These are phyloP conservation scores for Agriopis aurantiaria DNA, from an alignment of 2,888 invertebrate species.

Conservation along the genomic window DNA sequence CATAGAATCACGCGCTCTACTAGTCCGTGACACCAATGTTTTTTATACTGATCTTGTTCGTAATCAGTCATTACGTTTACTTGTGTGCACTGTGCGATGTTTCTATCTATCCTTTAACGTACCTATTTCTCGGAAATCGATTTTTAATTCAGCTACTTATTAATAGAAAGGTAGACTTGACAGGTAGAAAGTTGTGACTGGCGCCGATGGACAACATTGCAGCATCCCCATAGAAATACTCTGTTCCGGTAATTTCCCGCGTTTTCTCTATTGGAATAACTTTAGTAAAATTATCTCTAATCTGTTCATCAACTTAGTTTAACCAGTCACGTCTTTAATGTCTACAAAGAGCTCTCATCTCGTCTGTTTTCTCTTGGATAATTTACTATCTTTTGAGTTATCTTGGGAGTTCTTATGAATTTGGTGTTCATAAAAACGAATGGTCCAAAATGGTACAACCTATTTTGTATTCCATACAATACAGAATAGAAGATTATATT, in stretches of 20 bases:
- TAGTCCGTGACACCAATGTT: conserved; percentile 76
- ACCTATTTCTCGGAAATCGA: conserved; percentile 24
- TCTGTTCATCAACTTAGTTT: conserved; percentile 34
- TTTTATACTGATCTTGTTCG: conserved; percentile 58
- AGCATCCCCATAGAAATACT: conserved; percentile 28
- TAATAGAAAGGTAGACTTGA: conserved; percentile 34
- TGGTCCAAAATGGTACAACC: not conserved
- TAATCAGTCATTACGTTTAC: conserved; percentile 57
- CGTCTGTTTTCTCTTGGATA: conserved; percentile 29
- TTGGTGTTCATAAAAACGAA: not conserved
- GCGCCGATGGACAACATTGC: conserved; percentile 26
- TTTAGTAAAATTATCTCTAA: conserved; percentile 33
- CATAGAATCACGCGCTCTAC: conserved; percentile 67
- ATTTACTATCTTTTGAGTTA: conserved; percentile 25
- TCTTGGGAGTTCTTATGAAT: conserved; percentile 5
- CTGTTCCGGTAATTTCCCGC: conserved; percentile 39
- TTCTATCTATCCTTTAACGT: conserved; percentile 33
- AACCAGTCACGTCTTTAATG: conserved; percentile 38
- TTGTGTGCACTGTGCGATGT: conserved; percentile 48
- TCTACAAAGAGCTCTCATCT: conserved; percentile 27
- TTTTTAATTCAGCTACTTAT: conserved; percentile 27
- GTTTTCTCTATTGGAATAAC: conserved; percentile 43
- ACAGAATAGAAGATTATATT: too few relatives aligned
- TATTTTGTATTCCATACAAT: not conserved
- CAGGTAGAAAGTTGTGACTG: conserved; percentile 40